phyloP scores from a whole-genome alignment of 2,888 invertebrate species.

The Cephus spinipes region DNA sequence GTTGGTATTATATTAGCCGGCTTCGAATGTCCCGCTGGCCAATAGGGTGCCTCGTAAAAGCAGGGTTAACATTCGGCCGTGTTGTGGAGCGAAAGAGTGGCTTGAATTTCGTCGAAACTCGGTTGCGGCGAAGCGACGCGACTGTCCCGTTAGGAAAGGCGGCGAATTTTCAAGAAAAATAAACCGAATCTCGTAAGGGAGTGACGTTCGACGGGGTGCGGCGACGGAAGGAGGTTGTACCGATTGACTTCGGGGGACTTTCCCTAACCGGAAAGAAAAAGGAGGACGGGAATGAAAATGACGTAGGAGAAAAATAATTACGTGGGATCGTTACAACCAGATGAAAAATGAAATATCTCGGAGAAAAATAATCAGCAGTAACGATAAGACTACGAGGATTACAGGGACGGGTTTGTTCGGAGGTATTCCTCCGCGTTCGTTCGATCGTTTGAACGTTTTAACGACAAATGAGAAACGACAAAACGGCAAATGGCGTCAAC shows the following conservation, averaged over 20 bases:
- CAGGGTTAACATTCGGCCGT: constrained; percentile 64
- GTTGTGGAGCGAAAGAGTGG: constrained; percentile 64
- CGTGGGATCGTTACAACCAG: neutral
- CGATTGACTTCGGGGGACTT: neutral
- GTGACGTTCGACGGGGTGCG: too few relatives aligned
- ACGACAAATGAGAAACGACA: neutral
- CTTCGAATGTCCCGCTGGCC: constrained; percentile 55
- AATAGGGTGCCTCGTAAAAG: constrained; percentile 63
- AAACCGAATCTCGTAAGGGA: too few relatives aligned
- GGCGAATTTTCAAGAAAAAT: neutral
- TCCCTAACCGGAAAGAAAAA: neutral
- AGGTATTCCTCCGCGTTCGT: neutral
- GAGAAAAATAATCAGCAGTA: neutral
- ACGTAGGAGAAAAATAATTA: neutral
- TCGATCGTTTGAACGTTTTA: neutral
- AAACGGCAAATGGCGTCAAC: neutral
- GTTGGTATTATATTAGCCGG: constrained; percentile 66
- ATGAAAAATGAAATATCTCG: neutral
- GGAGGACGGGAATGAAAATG: neutral
- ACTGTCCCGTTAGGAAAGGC: neutral
- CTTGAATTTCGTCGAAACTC: constrained; percentile 56
- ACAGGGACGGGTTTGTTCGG: neutral
- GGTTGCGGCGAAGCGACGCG: neutral
- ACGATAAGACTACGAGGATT: neutral
- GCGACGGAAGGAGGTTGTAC: neutral